These are phyloP conservation scores for Trissolcus japonicus DNA, from an alignment of 2,888 invertebrate genomes.

Conservation along the genomic window DNA sequence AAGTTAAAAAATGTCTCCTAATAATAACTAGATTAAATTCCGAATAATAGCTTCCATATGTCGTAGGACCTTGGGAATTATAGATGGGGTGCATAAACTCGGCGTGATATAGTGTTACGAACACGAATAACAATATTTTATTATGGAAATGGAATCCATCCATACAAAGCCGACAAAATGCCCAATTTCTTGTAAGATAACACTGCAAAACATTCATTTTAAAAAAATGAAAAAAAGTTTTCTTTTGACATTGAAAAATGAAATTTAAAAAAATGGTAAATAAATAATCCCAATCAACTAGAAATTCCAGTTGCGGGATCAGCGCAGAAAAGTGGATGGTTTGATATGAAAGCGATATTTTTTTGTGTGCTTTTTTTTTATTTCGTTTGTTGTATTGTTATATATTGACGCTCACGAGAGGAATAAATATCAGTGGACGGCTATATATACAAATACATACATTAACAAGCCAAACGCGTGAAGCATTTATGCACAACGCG, in stretches of 20 bases:
- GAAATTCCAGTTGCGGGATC: slow-evolving; percentile 23
- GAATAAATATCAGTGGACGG: slow-evolving; percentile 53
- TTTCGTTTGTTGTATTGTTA: slow-evolving; percentile 31
- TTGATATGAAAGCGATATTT: slow-evolving; percentile 15
- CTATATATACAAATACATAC: slow-evolving; percentile 50
- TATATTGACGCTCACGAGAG: slow-evolving; percentile 29
- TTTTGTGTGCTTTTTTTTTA: slow-evolving; percentile 7
- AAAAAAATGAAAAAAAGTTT: neutral
- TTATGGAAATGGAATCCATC: slow-evolving; percentile 42
- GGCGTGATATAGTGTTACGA: slow-evolving; percentile 27
- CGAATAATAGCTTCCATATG: slow-evolving; percentile 53
- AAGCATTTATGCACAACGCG: slow-evolving; percentile 55
- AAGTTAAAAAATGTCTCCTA: slow-evolving; percentile 40
- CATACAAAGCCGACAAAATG: slow-evolving; percentile 1
- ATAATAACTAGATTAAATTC: slow-evolving; percentile 55
- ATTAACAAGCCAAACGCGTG: slow-evolving; percentile 52
- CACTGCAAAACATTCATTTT: neutral
- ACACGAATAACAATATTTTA: slow-evolving; percentile 44
- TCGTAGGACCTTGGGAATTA: slow-evolving; percentile 30
- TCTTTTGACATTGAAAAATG: neutral
- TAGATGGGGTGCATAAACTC: slow-evolving; percentile 39
- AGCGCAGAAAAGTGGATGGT: slow-evolving; percentile 13
- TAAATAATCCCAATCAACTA: slow-evolving; percentile 19
- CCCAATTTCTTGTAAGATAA: neutral
- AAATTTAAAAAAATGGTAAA: slow-evolving; percentile 2